Conservation (phyloP, 2,797 vertebrate genomes). For the Macropodus opercularis region DNA sequence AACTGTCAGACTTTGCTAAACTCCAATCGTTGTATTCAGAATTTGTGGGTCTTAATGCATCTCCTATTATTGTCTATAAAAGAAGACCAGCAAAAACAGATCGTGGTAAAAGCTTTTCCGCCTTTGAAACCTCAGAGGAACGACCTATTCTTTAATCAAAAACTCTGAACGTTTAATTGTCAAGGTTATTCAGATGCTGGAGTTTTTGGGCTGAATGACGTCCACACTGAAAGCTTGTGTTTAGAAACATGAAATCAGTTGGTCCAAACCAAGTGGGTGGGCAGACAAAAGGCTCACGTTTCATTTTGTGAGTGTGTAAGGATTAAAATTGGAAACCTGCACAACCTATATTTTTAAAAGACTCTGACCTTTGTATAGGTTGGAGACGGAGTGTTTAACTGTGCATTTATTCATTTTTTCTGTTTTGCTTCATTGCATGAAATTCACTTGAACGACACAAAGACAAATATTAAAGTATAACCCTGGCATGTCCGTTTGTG, state of each 20-base stretch:
- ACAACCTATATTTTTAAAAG: too few species aligned
- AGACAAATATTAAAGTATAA: not conserved
- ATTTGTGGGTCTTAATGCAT: not conserved
- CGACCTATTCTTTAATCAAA: slow-evolving; percentile 2
- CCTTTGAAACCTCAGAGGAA: slow-evolving; percentile 22
- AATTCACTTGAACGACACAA: too few species aligned
- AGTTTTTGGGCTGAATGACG: slow-evolving; percentile 19
- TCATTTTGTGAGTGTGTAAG: not conserved
- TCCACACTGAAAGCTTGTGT: slow-evolving; percentile 11
- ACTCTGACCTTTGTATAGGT: too few species aligned
- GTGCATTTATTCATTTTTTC: too few species aligned
- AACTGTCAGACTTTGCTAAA: slow-evolving; percentile 8
- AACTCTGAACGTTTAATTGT: slow-evolving; percentile 12
- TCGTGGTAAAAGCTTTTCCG: slow-evolving; percentile 20
- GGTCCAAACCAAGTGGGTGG: slow-evolving; percentile 1
- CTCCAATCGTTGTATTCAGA: not conserved
- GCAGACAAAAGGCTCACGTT: slow-evolving; percentile 1
- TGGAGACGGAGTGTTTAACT: too few species aligned
- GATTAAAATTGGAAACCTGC: too few species aligned
- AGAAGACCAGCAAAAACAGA: slow-evolving; percentile 23
- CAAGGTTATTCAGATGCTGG: slow-evolving; percentile 30
- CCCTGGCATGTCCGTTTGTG: not conserved
- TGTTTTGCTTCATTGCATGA: not conserved
- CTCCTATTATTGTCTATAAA: slow-evolving; percentile 1
- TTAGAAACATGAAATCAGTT: slow-evolving; percentile 23